Conservation (phyloP, 2,888 invertebrate genomes). For the Morpho achilles region DNA sequence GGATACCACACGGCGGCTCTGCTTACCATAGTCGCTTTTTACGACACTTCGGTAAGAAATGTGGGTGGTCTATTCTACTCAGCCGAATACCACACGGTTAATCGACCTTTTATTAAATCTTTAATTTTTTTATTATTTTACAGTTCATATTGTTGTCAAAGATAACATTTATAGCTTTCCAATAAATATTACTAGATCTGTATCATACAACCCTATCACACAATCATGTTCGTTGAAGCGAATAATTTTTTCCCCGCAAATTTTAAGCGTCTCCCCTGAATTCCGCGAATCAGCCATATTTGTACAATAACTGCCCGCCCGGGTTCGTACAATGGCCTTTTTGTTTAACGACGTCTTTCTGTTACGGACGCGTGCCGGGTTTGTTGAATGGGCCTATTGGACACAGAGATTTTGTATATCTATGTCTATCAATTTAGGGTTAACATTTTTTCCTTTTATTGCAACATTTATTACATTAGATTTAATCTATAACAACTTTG, state of each 20-base stretch:
- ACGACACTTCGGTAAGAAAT: too few relatives aligned
- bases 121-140: too few relatives aligned
- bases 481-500: slow-evolving; percentile 2
- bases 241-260: slow-evolving; percentile 68
- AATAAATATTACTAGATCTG: background rate
- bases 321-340: slow-evolving; percentile 59
- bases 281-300: slow-evolving; percentile 67
- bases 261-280: slow-evolving; percentile 64
- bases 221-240: slow-evolving; percentile 50
- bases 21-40: too few relatives aligned
- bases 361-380: slow-evolving; percentile 59
- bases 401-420: slow-evolving; percentile 32
- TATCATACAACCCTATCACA: slow-evolving; percentile 53
- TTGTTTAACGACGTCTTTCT: slow-evolving; percentile 74
- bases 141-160: slow-evolving; percentile 15
- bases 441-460: slow-evolving; percentile 15
- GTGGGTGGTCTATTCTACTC: too few relatives aligned
- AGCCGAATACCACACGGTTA: too few relatives aligned
- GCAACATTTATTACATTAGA: slow-evolving; percentile 7
- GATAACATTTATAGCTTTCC: slow-evolving; percentile 9
- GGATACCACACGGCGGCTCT: too few relatives aligned
- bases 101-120: too few relatives aligned
- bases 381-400: slow-evolving; percentile 55
- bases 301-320: slow-evolving; percentile 64
- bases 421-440: slow-evolving; percentile 24